Evolutionary conservation across 2,113 vertebrate genomes (phyloP).

Genomic region (Riparia riparia): DNA sequence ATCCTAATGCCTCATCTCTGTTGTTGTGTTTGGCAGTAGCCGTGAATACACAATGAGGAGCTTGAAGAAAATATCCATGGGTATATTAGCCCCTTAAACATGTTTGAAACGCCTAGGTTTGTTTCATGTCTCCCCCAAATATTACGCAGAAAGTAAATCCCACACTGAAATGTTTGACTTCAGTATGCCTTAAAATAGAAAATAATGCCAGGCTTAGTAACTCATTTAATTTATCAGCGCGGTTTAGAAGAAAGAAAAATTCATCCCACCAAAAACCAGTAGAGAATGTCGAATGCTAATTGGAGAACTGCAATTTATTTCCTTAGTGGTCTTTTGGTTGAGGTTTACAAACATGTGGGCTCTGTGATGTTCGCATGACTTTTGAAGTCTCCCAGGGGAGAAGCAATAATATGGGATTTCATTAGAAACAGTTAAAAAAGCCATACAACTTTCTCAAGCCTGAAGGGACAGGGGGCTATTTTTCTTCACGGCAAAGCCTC

Average conservation of each 20-base stretch:
- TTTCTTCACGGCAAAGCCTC: slow-evolving; percentile 26
- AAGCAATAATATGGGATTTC: slow-evolving; percentile 22
- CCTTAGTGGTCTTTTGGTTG: slow-evolving; percentile 14
- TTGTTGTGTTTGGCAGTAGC: slow-evolving; percentile 50
- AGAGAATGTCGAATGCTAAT: slow-evolving; percentile 35
- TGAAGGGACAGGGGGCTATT: neutral
- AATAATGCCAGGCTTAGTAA: neutral
- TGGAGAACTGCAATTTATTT: slow-evolving; percentile 27
- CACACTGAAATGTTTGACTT: slow-evolving; percentile 5
- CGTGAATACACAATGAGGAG: slow-evolving; percentile 20
- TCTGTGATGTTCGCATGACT: slow-evolving; percentile 49
- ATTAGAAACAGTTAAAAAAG: slow-evolving; percentile 42
- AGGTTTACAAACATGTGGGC: neutral
- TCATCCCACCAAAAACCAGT: neutral
- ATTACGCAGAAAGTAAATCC: slow-evolving; percentile 12
- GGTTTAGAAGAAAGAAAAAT: slow-evolving; percentile 27
- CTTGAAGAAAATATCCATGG: slow-evolving; percentile 14
- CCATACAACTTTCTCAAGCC: slow-evolving; percentile 15
- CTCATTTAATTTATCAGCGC: slow-evolving; percentile 8
- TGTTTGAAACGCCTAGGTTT: neutral
- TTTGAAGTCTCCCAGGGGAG: slow-evolving; percentile 37
- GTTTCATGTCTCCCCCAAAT: slow-evolving; percentile 3
- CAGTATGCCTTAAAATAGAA: slow-evolving; percentile 1
- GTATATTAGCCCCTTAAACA: neutral
- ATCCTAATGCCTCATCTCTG: slow-evolving; percentile 26